These are phyloP conservation scores for Enoplosus armatus DNA, from an alignment of 2,797 vertebrate species.

Conservation along the genomic window DNA sequence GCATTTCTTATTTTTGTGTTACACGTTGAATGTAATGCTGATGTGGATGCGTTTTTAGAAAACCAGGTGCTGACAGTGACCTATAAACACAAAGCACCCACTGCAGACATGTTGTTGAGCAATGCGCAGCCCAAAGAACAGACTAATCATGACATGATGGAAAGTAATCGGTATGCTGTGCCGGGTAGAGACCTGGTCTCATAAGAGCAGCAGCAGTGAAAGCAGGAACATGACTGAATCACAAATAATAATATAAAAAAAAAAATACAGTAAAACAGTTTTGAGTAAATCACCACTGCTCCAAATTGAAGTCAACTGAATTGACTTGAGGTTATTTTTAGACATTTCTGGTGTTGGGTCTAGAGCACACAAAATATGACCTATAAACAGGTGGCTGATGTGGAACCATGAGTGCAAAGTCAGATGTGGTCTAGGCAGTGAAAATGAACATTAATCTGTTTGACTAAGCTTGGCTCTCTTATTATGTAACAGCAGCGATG, in stretches of 20 bases:
- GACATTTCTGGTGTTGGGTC: conserved; percentile 15
- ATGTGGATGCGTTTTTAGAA: conserved; percentile 1
- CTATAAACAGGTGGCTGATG: conserved; percentile 46
- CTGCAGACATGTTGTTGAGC: conserved; percentile 1
- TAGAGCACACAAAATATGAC: conserved; percentile 27
- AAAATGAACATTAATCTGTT: conserved; percentile 71
- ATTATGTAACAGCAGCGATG: conserved; percentile 61
- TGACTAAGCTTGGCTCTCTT: conserved; percentile 50
- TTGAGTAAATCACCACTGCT: neutral
- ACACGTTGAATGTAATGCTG: neutral
- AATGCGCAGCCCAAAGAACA: neutral
- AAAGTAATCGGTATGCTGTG: neutral
- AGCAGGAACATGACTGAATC: neutral
- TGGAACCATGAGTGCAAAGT: conserved; percentile 44
- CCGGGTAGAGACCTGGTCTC: neutral
- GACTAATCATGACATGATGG: neutral
- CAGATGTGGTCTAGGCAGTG: conserved; percentile 48
- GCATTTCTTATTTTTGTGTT: neutral
- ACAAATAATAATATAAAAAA: neutral
- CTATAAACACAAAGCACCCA: conserved; percentile 26
- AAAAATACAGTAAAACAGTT: neutral
- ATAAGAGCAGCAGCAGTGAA: neutral
- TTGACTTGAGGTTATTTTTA: conserved; percentile 20
- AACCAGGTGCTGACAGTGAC: conserved; percentile 19
- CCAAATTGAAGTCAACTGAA: neutral